These are phyloP conservation scores for Tetanocera ferruginea DNA, from an alignment of 2,888 invertebrate genomes.

Conservation along the genomic window DNA sequence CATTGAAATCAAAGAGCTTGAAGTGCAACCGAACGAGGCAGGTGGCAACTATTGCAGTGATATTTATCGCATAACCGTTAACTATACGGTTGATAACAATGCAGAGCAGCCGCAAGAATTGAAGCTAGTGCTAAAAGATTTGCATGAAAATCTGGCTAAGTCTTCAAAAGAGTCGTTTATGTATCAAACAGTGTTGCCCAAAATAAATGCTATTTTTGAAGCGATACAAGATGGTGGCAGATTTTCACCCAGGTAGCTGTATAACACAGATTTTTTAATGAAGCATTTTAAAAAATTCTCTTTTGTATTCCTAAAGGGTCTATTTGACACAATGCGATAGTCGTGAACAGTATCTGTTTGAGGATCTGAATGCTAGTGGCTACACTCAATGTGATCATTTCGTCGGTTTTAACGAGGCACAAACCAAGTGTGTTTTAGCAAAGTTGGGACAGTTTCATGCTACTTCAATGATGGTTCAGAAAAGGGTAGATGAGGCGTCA, in stretches of 20 bases:
- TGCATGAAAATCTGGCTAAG: conserved; percentile 8
- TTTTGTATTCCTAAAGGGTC: background rate
- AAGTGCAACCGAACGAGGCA: conserved; percentile 32
- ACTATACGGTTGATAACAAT: conserved; percentile 36
- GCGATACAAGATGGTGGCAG: background rate
- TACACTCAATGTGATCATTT: conserved; percentile 70
- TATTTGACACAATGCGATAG: conserved; percentile 1
- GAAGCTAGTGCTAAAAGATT: conserved; percentile 32
- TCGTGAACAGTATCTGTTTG: conserved; percentile 29
- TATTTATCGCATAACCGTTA: conserved; percentile 53
- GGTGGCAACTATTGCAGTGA: conserved; percentile 60
- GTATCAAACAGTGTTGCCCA: conserved; percentile 30
- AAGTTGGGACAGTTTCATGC: conserved; percentile 71
- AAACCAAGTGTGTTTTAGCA: conserved; percentile 67
- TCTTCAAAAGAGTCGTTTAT: conserved; percentile 33
- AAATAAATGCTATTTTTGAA: conserved; percentile 15
- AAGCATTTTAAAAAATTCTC: background rate
- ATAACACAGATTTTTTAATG: too few species aligned
- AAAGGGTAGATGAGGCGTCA: conserved; percentile 66
- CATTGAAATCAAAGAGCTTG: conserved; percentile 40
- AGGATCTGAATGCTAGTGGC: conserved; percentile 66
- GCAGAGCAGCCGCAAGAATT: background rate
- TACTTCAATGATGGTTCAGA: conserved; percentile 68
- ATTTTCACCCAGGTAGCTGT: conserved; percentile 26
- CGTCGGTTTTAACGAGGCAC: conserved; percentile 69